Conservation (phyloP, 2,797 vertebrate species). For the Echiichthys vipera region DNA sequence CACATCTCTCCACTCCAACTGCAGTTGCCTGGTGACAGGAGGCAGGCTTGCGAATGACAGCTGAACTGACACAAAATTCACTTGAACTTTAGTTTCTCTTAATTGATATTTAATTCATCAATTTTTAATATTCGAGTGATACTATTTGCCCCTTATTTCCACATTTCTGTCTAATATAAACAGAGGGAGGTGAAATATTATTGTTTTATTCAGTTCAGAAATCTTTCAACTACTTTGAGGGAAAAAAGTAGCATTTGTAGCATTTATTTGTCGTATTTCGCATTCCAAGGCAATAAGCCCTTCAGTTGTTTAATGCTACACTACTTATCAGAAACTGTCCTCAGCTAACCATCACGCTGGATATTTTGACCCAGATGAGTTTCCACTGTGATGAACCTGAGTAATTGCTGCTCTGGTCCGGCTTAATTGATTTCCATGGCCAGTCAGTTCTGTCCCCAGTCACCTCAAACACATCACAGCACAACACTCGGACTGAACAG, state of each 20-base stretch:
- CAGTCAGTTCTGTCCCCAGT: conserved; percentile 5
- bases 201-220: neutral
- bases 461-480: neutral
- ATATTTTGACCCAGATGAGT: conserved; percentile 38
- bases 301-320: neutral
- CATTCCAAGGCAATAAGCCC: neutral
- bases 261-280: neutral
- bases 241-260: neutral
- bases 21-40: conserved; percentile 44
- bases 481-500: neutral
- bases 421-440: conserved; percentile 40
- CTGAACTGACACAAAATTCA: conserved; percentile 22
- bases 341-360: conserved; percentile 8
- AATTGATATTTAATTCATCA: neutral
- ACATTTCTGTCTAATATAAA: neutral
- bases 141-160: neutral
- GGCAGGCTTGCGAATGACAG: conserved; percentile 18
- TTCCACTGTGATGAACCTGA: conserved; percentile 21
- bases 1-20: conserved; percentile 18
- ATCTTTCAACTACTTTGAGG: neutral
- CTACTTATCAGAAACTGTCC: neutral
- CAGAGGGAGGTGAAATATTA: too few species aligned
- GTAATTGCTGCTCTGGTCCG: conserved; percentile 56
- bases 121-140: neutral
- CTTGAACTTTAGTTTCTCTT: neutral